Percentiles rank a stretch among this genome's conserved stretches.
Conservation (phyloP, 2,797 vertebrate species). For the Coilia nasus region DNA sequence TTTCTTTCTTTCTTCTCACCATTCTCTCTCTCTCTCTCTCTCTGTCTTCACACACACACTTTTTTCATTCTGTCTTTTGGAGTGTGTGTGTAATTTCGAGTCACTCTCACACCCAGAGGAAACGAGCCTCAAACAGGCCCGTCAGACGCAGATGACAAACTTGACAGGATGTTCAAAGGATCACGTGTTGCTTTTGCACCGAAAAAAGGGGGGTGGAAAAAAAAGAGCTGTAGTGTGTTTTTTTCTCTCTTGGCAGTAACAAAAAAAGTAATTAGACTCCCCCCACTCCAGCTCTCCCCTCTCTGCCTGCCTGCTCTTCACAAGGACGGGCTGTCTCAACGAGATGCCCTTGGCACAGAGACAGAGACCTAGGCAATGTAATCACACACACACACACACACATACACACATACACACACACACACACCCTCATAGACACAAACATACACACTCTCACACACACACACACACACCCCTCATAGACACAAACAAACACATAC, state of each 20-base stretch:
- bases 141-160: constrained; percentile 51
- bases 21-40: neutral
- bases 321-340: constrained; percentile 27
- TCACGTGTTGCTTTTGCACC: constrained; percentile 35
- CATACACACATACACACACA: no score
- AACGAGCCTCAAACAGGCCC: constrained; percentile 15
- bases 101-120: constrained; percentile 20
- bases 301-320: constrained; percentile 6
- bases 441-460: no score
- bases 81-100: neutral
- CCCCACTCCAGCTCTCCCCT: constrained; percentile 27
- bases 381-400: neutral
- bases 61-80: neutral
- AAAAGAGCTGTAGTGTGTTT: constrained; percentile 3
- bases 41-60: constrained; percentile 18
- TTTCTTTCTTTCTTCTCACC: neutral
- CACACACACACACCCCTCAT: no score
- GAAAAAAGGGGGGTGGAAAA: neutral
- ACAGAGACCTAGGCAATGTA: constrained; percentile 19
- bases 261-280: constrained; percentile 41
- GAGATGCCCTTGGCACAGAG: constrained; percentile 19
- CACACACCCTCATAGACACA: neutral
- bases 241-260: constrained; percentile 19
- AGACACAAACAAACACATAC: neutral
- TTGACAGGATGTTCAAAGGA: constrained; percentile 42